Evolutionary conservation across 2,113 vertebrate species (phyloP), one percentile per base, ranked within the genome.

Genomic region (Lepisosteus oculatus): DNA sequence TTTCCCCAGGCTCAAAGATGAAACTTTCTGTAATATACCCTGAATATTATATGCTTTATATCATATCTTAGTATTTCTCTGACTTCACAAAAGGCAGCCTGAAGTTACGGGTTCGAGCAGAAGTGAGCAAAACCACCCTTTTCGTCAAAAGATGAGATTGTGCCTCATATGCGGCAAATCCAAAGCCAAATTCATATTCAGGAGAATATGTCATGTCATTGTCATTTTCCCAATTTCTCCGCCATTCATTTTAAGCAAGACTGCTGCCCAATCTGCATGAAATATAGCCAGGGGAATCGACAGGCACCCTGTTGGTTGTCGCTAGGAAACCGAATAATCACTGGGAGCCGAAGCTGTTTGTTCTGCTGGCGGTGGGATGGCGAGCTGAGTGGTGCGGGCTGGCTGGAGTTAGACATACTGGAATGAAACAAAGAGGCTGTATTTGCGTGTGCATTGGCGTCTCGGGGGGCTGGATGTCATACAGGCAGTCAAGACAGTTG

Each of bases 241-340:
- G 4, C 56, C 56, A 4, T n/a, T 59, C 56, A 59, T 59, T 59
- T 59, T 6, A 59, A 59, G 56, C 8, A 59, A 12, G 56, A n/a
- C 7, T 59, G 56, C 11, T 59, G 56, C 56, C 56, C 80, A 85
- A 88, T 88, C 86, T 86, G 86, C 86, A 85, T 88, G 85, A 86
- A 86, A 86, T 85, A 85, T 79, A 81, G 86, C 84, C 81, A 81
- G 84, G 85, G 85, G 81, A 78, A 86, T 83, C 80, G 72, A 8
- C 57, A 61, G 67, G 73, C 43, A 43, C 59, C 79, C 68, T 70
- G 84, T 89, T 88, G 86, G 88, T 76, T 67, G 88, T 87, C 80
- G 86, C 88, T 87, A 88, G 84, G 88, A 78, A 83, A 87, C 85
- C 75, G 80, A 79, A 85, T 86, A 87, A 88, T 86, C 83, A 88